Evolutionary conservation across 2,113 vertebrate species (phyloP), one percentile per base, ranked within the genome.

Genomic region (Bujurquina vittata): DNA sequence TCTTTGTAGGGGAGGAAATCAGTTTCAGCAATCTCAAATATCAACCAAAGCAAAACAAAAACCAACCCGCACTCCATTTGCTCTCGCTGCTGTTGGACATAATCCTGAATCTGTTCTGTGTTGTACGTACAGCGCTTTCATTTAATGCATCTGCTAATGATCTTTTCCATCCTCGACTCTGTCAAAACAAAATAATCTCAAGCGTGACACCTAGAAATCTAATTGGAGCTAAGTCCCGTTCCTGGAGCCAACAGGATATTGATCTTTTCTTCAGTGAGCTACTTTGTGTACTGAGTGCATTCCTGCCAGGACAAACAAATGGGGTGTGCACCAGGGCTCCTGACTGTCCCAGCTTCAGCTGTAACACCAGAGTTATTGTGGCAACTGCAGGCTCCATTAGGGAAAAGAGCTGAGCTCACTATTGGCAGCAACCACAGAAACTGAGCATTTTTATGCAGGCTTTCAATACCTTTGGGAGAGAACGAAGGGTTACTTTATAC

Each of bases 261-360:
- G 87, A 94, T 93, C 57, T 49, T 54, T 75, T 87, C 61, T 81
- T 92, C 69, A 72, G 85, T 85, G 33, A 35, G 79, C 79, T 62
- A 78, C n/a, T 52, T 26, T 31, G 37, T 82, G 84, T 87, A 80
- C 87, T 90, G 75, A 89, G 93, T 88, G 88, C 83, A 69, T 84
- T 88, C 73, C 58, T 75, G 81, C 89, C 86, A 87, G 74, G 69
- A 72, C 82, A 87, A 94, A 91, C 93, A 91, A 91, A 91, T 88
- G 35, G 72, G 31, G 22, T 55, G 75, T 55, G 81, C 84, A 89
- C 79, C 72, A 43, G 72, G 76, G 75, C 90, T 87, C 22, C 56
- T 58, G 79, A 90, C 81, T 58, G 77, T 43, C 22, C 59, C 49
- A 54, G 26, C 49, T 72, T 77, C 72, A 59, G 57, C 59, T 81